Conservation (phyloP, 2,888 invertebrate species). For the Sthenelais limicola region DNA sequence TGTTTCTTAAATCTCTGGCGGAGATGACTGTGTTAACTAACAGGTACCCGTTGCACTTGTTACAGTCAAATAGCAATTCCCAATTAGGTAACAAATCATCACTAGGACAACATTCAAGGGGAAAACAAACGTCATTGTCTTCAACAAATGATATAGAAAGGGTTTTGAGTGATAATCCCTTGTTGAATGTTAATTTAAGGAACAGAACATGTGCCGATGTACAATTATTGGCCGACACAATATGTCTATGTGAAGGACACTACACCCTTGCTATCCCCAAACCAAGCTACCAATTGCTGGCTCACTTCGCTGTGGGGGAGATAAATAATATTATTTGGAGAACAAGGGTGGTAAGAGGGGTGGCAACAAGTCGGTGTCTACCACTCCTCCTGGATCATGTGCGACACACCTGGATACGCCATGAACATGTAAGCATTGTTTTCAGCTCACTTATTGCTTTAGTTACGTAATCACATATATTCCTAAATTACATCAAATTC, state of each 20-base stretch:
- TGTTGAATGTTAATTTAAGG: no score
- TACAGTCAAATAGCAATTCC: no score
- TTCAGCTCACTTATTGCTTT: no score
- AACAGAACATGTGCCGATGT: background rate
- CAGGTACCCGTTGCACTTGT: no score
- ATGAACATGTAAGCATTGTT: slow-evolving; percentile 1
- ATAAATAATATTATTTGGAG: background rate
- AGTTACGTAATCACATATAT: no score
- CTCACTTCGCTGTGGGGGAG: background rate
- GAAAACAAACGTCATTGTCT: no score
- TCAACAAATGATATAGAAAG: no score
- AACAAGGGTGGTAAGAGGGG: background rate
- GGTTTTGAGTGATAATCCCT: no score
- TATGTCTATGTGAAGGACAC: slow-evolving; percentile 18
- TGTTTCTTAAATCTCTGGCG: background rate
- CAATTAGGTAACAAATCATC: no score
- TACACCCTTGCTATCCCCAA: background rate
- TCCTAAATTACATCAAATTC: no score
- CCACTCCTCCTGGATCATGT: background rate
- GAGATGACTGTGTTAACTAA: background rate
- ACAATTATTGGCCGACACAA: background rate
- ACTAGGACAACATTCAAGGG: no score
- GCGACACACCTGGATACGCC: background rate
- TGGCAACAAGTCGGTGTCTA: background rate
- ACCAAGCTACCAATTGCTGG: slow-evolving; percentile 10